Conservation (phyloP, 2,888 invertebrate genomes). For the Scrobipalpa atriplicella region DNA sequence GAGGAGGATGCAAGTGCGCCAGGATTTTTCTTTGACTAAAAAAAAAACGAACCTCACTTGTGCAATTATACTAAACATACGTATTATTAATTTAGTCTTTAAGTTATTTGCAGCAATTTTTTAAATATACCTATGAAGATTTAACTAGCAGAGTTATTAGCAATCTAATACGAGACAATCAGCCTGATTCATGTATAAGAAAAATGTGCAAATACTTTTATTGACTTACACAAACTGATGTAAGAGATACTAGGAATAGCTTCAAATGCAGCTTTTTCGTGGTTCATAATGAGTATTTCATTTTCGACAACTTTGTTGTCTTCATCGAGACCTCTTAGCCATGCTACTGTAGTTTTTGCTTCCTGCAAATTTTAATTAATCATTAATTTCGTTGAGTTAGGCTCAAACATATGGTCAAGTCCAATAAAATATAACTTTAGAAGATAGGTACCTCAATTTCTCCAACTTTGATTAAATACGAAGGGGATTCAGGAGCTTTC, state of each 20-base stretch:
- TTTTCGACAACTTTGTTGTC: slow-evolving; percentile 7
- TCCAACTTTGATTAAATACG: slow-evolving; percentile 57
- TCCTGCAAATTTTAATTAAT: background rate
- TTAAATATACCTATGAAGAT: no score
- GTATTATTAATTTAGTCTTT: background rate
- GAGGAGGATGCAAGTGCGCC: slow-evolving; percentile 54
- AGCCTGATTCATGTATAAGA: no score
- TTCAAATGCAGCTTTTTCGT: background rate
- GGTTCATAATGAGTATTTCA: background rate
- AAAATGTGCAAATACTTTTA: background rate
- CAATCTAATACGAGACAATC: no score
- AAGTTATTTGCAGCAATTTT: no score
- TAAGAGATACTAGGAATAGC: background rate
- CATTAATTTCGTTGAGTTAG: background rate
- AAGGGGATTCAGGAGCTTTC: slow-evolving; percentile 64
- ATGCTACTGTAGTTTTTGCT: background rate
- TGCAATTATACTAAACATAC: no score
- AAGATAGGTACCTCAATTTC: slow-evolving; percentile 44
- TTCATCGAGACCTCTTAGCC: slow-evolving; percentile 8
- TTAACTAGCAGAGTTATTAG: no score
- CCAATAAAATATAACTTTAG: background rate
- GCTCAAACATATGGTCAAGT: no score
- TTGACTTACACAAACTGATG: background rate
- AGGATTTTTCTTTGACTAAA: slow-evolving; percentile 41
- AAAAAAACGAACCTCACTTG: background rate